These are phyloP conservation scores for Pinctada fucata DNA, from an alignment of 2,888 invertebrate genomes.

Conservation along the genomic window DNA sequence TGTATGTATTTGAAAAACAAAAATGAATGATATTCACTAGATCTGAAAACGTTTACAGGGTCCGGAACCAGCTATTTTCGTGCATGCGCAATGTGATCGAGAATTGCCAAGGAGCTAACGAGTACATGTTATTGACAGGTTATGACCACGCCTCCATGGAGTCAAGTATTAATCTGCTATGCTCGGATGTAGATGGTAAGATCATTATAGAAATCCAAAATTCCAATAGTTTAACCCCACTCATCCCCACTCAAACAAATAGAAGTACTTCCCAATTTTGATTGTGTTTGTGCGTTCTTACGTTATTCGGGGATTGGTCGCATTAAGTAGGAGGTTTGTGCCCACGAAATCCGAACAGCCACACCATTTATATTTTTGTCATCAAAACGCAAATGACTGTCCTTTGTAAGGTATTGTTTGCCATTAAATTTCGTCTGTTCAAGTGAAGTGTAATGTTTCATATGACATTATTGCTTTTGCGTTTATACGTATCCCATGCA, in stretches of 20 bases:
- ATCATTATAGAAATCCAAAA: not conserved
- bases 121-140: constrained; percentile 38
- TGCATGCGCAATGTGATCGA: constrained; percentile 38
- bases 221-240: not conserved
- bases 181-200: constrained; percentile 41
- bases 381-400: no score
- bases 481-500: no score
- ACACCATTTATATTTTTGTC: no score
- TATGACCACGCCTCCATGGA: constrained; percentile 43
- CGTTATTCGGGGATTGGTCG: not conserved
- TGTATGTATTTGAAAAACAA: no score
- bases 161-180: constrained; percentile 37
- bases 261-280: not conserved
- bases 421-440: no score
- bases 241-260: not conserved
- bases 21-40: no score
- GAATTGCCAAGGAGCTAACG: constrained; percentile 33
- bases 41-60: constrained; percentile 7
- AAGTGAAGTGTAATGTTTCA: no score
- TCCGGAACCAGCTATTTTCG: constrained; percentile 25
- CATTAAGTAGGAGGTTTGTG: no score
- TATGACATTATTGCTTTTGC: no score
- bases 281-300: not conserved
- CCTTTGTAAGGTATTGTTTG: no score
- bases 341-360: no score